These are phyloP conservation scores for Eupithecia pulchellata DNA, from an alignment of 2,888 invertebrate species.

Conservation along the genomic window DNA sequence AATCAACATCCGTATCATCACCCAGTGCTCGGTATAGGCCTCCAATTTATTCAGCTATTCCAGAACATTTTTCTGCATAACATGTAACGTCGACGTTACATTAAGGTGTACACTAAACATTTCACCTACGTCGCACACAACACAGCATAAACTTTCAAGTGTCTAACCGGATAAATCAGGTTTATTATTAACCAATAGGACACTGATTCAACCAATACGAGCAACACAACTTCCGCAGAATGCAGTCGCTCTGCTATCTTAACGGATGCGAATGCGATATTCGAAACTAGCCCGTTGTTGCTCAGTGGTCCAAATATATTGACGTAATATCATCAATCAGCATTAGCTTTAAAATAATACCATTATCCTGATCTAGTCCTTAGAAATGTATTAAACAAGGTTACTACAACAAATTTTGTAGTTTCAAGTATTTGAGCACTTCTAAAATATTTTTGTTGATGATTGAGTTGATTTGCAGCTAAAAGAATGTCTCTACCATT, in stretches of 20 bases:
- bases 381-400: not conserved
- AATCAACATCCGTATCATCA: not conserved
- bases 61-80: too few relatives aligned
- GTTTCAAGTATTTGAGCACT: not conserved
- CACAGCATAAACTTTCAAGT: not conserved
- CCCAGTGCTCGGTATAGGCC: not conserved
- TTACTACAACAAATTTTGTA: not conserved
- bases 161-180: not conserved
- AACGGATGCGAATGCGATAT: constrained; percentile 65
- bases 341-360: not conserved
- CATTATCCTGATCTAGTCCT: not conserved
- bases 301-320: constrained; percentile 3
- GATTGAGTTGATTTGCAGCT: not conserved
- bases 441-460: not conserved
- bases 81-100: not conserved
- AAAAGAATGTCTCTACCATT: constrained; percentile 7
- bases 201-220: constrained; percentile 44
- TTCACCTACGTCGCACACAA: not conserved
- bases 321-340: not conserved
- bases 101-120: not conserved
- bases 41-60: too few relatives aligned
- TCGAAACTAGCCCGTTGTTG: constrained; percentile 56
- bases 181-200: constrained; percentile 40
- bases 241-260: constrained; percentile 54
- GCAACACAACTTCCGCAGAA: constrained; percentile 44